Base-by-base conservation (phyloP, 1,140 invertebrate genomes). In the Solenopsis fugax region DNA sequence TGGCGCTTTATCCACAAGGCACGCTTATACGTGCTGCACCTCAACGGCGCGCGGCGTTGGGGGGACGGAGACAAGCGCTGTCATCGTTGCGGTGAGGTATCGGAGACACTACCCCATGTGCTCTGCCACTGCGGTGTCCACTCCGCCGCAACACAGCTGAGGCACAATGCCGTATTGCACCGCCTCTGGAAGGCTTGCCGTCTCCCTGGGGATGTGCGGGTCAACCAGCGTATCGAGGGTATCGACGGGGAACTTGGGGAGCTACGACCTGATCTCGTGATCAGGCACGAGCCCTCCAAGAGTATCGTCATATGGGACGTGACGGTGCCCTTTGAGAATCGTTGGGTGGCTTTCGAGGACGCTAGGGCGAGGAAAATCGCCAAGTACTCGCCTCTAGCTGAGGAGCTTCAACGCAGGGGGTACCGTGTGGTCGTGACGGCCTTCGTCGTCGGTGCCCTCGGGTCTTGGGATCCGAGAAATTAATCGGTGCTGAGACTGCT, bases 311-410 rank as follows among this genome's bases (percentile, higher is more conserved):
- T 81, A 0, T 21, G 18, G 18, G 77, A 69, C 48, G 29, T 81
- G 13, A 67, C 62, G 24, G 12, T 69, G 34, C n/a, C 52, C n/a
- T 81, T 81, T 1, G 50, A 81, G 9, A 81, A 81, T 10, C 12
- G 48, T n/a, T 54, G 16, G 48, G 0, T 0, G 0, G 9, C 52
- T 1, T 58, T 82, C 10, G 65, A 72, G 12, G 78, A 72, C 0
- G 65, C 78, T 0, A 29, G 21, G 16, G 62, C 29, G 62, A 34
- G 48, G 0, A 81, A 81, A 56, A 4, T 54, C 0, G 4, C 18
- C 34, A 80, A 69, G 4, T 81, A 81, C 16, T 9, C 6, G 0
- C 4, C 62, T 0, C 16, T 81, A 1, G 62, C 77, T 2, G 77
- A 81, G 62, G 77, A 16, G 41, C 45, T 80, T 0, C 45, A 18